Evolutionary conservation across 2,113 vertebrate genomes (phyloP).

Genomic region (Periophthalmodon schlosseri): DNA sequence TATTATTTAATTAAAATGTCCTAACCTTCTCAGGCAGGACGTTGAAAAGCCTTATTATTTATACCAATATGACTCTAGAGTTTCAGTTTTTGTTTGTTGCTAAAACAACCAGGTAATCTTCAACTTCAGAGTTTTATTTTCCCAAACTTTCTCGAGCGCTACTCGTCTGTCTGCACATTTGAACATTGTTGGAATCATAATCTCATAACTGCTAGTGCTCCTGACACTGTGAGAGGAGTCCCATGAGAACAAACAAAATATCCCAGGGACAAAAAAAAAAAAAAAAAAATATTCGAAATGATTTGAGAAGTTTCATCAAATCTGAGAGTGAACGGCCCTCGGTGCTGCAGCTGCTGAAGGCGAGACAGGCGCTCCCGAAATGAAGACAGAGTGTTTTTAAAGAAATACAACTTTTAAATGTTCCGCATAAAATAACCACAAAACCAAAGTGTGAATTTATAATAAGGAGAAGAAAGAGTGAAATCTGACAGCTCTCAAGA

Average conservation of each 20-base stretch:
- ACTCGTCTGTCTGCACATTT: neutral
- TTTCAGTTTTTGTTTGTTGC: neutral
- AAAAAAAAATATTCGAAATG: neutral
- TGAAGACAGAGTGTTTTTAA: neutral
- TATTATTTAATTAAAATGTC: too few relatives aligned
- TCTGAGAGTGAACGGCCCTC: neutral
- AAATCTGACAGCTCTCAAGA: neutral
- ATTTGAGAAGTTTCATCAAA: neutral
- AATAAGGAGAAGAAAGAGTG: neutral
- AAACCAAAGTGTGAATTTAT: neutral
- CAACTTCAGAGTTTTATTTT: too few relatives aligned
- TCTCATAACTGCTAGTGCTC: neutral
- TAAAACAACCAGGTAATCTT: neutral
- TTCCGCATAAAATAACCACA: neutral
- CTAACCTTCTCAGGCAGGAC: too few relatives aligned
- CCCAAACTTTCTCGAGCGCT: neutral
- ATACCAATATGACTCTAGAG: too few relatives aligned
- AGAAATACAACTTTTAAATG: neutral
- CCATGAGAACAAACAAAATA: constrained; percentile 19
- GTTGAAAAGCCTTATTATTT: too few relatives aligned
- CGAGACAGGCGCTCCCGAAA: neutral
- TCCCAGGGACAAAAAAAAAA: constrained; percentile 8
- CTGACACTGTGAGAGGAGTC: neutral
- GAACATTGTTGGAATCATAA: neutral
- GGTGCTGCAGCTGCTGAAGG: neutral